Evolutionary conservation across 2,888 invertebrate species (phyloP), one percentile per base, ranked within the genome.

Genomic region (Leucoma salicis): DNA sequence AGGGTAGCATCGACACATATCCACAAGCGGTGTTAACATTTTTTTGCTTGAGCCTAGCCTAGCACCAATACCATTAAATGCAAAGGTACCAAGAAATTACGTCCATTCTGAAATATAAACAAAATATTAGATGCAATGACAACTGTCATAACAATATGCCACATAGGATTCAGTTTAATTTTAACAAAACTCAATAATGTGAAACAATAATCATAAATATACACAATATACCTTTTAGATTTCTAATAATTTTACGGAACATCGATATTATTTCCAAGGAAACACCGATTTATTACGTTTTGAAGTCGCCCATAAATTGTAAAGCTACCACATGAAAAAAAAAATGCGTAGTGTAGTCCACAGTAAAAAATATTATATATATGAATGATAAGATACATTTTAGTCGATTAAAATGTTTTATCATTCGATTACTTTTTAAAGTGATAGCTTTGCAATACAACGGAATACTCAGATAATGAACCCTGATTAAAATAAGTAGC

Each of bases 261-360:
- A 87, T 88, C 87, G 78, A 87, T 88, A 85, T 50, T 80, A 88
- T 88, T 84, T 85, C 87, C 87, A 81, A 79, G 87, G 87, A 82
- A 82, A 88, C 85, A 86, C 78, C 82, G 86, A 86, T 86, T 78
- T 84, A 87, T 74, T 83, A 81, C 83, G 78, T 77, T 74, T 69
- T 71, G 57, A 68, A 65, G 71, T 82, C 77, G 70, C 71, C 79
- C 75, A 78, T 78, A 54, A 62, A 53, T 56, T 44, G 38, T 45
- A 52, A 64, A 72, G 74, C 81, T 80, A 62, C 74, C 66, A 46
- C 49, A 39, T 28, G 18, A 43, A 21, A 21, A 16, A 21, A 21
- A 8, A 21, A 21, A 21, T 21, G n/a, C n/a, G n/a, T n/a, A n/a
- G n/a, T n/a, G n/a, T n/a, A n/a, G n/a, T n/a, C n/a, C n/a, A n/a